Evolutionary conservation across 1,140 invertebrate species (phyloP).

Genomic region (Micrasema minimum): DNA sequence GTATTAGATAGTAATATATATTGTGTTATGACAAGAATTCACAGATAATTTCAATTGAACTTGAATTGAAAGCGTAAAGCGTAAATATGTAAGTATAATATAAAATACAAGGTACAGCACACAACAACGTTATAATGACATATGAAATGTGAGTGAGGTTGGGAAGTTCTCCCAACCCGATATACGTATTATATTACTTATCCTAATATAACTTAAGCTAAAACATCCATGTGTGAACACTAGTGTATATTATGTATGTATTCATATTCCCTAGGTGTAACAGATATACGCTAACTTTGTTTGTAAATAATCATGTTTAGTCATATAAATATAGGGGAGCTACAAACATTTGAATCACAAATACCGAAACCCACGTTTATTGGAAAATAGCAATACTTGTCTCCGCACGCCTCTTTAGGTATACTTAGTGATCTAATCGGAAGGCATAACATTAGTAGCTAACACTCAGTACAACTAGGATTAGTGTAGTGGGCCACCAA

Average conservation of each 20-base stretch:
- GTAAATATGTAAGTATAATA: slow-evolving; percentile 54
- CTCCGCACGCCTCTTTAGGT: neutral
- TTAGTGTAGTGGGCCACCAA: slow-evolving; percentile 51
- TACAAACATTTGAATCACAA: slow-evolving; percentile 54
- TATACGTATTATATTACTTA: slow-evolving; percentile 22
- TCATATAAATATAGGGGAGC: slow-evolving; percentile 51
- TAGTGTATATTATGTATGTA: slow-evolving; percentile 41
- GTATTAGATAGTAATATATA: slow-evolving; percentile 47
- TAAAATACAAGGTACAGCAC: slow-evolving; percentile 55
- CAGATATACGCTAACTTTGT: slow-evolving; percentile 49
- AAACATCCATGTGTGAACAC: slow-evolving; percentile 46
- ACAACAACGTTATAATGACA: slow-evolving; percentile 48
- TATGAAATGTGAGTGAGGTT: slow-evolving; percentile 44
- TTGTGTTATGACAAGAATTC: slow-evolving; percentile 53
- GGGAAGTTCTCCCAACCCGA: slow-evolving; percentile 40
- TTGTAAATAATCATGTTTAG: slow-evolving; percentile 52
- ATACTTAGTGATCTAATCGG: slow-evolving; percentile 51
- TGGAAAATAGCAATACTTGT: slow-evolving; percentile 48
- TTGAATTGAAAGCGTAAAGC: slow-evolving; percentile 54
- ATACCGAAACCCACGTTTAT: slow-evolving; percentile 53
- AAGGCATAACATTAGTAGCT: slow-evolving; percentile 54
- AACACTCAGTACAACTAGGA: slow-evolving; percentile 45
- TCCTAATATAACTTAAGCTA: slow-evolving; percentile 40
- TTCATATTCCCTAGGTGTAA: slow-evolving; percentile 45
- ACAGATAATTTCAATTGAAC: slow-evolving; percentile 52